Conservation (phyloP, 2,113 vertebrate species). For the Archilochus colubris region DNA sequence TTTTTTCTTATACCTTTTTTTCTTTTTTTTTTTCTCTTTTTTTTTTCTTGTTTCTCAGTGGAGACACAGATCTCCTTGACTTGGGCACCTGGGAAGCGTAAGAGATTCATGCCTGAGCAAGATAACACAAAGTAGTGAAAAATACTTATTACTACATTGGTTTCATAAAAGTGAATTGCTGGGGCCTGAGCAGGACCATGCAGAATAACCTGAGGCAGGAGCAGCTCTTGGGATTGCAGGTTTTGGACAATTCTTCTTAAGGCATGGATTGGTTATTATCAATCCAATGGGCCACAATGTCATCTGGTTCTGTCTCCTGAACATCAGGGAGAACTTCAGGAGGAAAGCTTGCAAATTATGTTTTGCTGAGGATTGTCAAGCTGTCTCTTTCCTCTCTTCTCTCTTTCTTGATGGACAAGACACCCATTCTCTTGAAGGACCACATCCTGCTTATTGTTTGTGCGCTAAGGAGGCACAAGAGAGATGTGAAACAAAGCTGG, state of each 20-base stretch:
- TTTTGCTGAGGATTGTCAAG: not conserved
- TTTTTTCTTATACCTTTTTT: not conserved
- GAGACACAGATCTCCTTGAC: not conserved
- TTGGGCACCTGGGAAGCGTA: not conserved
- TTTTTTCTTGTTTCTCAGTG: not conserved
- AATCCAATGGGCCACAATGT: fast-evolving
- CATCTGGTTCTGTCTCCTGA: not conserved
- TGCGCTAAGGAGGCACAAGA: not conserved
- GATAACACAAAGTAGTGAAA: not conserved
- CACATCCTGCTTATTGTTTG: not conserved
- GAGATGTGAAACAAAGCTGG: not conserved
- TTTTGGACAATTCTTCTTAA: not conserved
- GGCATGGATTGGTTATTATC: not conserved
- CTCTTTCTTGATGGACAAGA: not conserved
- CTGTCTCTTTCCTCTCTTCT: not conserved
- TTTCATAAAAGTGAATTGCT: fast-evolving
- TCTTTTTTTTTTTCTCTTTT: not conserved
- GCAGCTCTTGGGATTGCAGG: fast-evolving
- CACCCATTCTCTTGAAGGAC: fast-evolving
- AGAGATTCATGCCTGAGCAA: not conserved
- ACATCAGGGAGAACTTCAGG: not conserved
- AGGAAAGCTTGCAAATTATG: not conserved
- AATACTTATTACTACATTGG: not conserved
- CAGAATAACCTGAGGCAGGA: not conserved
- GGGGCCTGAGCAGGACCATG: not conserved